Base-by-base conservation (phyloP, 2,113 vertebrate genomes). In the Canis aureus region DNA sequence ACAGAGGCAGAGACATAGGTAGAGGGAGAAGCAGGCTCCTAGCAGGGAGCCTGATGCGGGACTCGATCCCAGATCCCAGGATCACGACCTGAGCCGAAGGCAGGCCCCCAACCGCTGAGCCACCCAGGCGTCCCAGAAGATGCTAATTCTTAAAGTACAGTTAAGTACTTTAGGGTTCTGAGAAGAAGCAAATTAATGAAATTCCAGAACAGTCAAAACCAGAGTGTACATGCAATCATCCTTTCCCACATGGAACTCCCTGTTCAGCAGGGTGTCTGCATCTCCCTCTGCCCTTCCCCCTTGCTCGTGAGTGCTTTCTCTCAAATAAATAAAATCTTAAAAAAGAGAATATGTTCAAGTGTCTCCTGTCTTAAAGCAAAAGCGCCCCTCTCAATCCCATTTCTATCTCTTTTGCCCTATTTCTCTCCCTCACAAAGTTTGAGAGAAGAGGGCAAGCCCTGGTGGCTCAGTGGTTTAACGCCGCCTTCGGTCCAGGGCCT, bases 141-240 rank as follows among this genome's bases (percentile, higher is more conserved):
- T 76, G 11, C 22, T 71, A 94, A 92, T 62, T 59, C 35, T 35
- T 60, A 64, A 94, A 51, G 9, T 51, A 81, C 11, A 93, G 57
- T 57, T 67, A 91, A 87, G 55, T 67, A 57, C 43, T 91, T 76
- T 64, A 94, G 17, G 49, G 43, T 84, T 95, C 76, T 62, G 35
- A 80, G 49, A 85, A 96, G 57, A 66, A 87, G 23, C 51, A 94
- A 80, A 78, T 76, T 29, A 97, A 69, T 57, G 66, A 67, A 95
- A 94, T 53, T 19, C 59, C 67, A 60, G 53, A 95, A 82, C 1
- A 81, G 38, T 80, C 51, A 64, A 80, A 88, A 57, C 32, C 32
- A 88, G 69, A 87, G 55, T 19, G 1, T 10, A 64, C 5, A 9
- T 23, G 51, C 19, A 83, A 79, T 23, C 38, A 73, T 51, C 27